phyloP scores from a whole-genome alignment of 2,888 invertebrate genomes.

The Drosophila macrospina region DNA sequence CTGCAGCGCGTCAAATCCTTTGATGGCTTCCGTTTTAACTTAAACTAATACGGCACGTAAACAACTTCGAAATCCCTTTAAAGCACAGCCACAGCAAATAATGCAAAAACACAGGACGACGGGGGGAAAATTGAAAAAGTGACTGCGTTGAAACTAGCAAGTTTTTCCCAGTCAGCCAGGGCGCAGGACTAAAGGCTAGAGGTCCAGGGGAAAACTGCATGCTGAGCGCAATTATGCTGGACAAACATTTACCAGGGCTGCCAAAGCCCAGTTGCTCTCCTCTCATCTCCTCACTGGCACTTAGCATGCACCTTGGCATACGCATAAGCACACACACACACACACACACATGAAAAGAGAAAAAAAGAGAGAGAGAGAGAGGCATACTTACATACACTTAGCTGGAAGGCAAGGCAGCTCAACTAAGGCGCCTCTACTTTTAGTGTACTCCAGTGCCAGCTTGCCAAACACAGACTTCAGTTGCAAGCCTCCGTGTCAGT shows the following conservation, averaged over 20 bases:
- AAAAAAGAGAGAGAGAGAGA: background rate
- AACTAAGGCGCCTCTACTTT: conserved; percentile 45
- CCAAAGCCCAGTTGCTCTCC: conserved; percentile 18
- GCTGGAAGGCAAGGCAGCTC: background rate
- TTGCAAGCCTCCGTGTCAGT: conserved; percentile 24
- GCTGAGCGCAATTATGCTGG: conserved; percentile 81
- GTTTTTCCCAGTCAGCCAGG: conserved; percentile 7
- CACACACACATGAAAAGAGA: conserved; percentile 18
- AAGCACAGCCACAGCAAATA: conserved; percentile 46
- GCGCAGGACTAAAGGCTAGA: conserved; percentile 2
- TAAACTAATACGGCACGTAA: conserved; percentile 76
- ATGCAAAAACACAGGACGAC: conserved; percentile 17
- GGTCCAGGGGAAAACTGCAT: conserved; percentile 62
- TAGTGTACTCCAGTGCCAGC: conserved; percentile 62
- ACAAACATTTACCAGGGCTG: conserved; percentile 74
- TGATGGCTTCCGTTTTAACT: conserved; percentile 75
- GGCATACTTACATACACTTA: too few relatives aligned
- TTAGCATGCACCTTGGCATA: conserved; percentile 77
- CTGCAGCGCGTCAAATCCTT: conserved; percentile 68
- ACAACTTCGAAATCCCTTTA: conserved; percentile 74
- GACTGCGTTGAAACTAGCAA: conserved; percentile 27
- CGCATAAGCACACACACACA: conserved; percentile 52
- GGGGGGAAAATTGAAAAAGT: conserved; percentile 61
- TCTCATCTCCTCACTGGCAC: conserved; percentile 42
- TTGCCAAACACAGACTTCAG: conserved; percentile 67